A percentile compares a stretch with the other conserved stretches of the same genome.
These are phyloP conservation scores for Tridacna crocea DNA, from an alignment of 2,888 invertebrate genomes.

Conservation along the genomic window DNA sequence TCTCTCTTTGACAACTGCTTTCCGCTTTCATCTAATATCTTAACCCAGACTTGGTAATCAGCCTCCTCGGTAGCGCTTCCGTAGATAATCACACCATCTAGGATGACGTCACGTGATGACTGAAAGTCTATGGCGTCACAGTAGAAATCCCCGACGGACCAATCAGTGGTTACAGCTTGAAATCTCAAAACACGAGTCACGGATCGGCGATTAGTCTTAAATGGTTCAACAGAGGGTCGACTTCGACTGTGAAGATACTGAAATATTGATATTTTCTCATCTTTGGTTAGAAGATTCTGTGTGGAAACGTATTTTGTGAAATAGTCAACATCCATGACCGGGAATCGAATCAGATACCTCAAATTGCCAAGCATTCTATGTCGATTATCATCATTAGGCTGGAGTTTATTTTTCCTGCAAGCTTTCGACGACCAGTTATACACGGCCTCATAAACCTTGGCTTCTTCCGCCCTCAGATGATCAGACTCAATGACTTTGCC, in stretches of 20 bases:
- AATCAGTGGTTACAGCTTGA: slow-evolving; percentile 43
- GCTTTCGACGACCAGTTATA: slow-evolving; percentile 72
- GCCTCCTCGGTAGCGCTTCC: slow-evolving; percentile 39
- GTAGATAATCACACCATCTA: slow-evolving; percentile 48
- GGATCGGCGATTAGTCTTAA: slow-evolving; percentile 44
- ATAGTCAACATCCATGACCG: slow-evolving; percentile 67
- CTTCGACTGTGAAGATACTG: slow-evolving; percentile 52
- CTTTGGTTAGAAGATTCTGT: slow-evolving; percentile 49
- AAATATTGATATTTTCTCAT: slow-evolving; percentile 48
- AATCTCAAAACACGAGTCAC: slow-evolving; percentile 49
- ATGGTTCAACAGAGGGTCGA: slow-evolving; percentile 40
- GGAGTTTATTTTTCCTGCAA: slow-evolving; percentile 69
- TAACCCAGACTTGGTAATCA: slow-evolving; percentile 36
- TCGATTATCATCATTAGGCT: slow-evolving; percentile 62
- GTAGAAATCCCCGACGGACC: slow-evolving; percentile 48
- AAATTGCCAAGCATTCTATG: slow-evolving; percentile 68
- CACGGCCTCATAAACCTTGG: slow-evolving; percentile 67
- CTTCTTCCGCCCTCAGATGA: slow-evolving; percentile 87
- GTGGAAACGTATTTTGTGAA: slow-evolving; percentile 56
- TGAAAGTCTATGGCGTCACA: slow-evolving; percentile 54
- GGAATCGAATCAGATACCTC: slow-evolving; percentile 73
- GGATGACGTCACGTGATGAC: slow-evolving; percentile 40
- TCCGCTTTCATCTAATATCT: slow-evolving; percentile 24
- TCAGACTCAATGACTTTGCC: slow-evolving; percentile 88
- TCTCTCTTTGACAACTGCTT: slow-evolving; percentile 26